Evolutionary conservation across 2,888 invertebrate species (phyloP).

Genomic region (Acheta domesticus): DNA sequence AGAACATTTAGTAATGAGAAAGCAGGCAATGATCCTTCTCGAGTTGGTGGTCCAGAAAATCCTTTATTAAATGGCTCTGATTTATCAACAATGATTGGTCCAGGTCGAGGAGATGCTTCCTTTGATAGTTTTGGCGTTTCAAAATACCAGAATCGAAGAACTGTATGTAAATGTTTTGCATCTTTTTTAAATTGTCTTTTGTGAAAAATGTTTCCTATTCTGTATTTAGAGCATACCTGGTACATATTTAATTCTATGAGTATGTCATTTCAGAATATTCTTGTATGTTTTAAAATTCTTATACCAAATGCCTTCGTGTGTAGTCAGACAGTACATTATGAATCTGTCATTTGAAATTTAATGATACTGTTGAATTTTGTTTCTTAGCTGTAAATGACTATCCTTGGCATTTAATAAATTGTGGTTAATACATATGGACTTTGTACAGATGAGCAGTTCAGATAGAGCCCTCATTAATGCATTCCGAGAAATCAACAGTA

Average conservation of each 20-base stretch:
- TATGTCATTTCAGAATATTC: neutral
- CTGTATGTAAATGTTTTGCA: constrained; percentile 47
- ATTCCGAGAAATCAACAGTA: constrained; percentile 93
- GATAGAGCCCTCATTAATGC: constrained; percentile 94
- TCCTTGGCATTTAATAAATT: neutral
- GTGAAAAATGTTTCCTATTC: neutral
- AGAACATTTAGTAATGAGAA: constrained; percentile 99
- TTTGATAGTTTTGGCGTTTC: constrained; percentile 78
- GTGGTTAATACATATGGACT: no score
- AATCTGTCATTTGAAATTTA: neutral
- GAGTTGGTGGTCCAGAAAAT: constrained; percentile 99
- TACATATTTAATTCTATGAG: neutral
- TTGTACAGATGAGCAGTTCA: constrained; percentile 82
- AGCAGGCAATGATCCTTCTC: constrained; percentile 93
- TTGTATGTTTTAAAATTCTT: neutral
- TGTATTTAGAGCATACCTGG: neutral
- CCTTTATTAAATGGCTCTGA: constrained; percentile 93
- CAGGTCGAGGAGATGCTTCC: constrained; percentile 70
- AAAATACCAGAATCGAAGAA: constrained; percentile 62
- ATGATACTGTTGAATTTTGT: neutral
- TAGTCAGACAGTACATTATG: neutral
- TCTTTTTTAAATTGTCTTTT: constrained; percentile 19
- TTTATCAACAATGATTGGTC: constrained; percentile 92
- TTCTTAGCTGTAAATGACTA: neutral
- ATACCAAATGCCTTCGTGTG: neutral